Percentiles rank a stretch among this genome's conserved stretches.
phyloP scores from a whole-genome alignment of 2,113 vertebrate species.

The Nannospalax galili region DNA sequence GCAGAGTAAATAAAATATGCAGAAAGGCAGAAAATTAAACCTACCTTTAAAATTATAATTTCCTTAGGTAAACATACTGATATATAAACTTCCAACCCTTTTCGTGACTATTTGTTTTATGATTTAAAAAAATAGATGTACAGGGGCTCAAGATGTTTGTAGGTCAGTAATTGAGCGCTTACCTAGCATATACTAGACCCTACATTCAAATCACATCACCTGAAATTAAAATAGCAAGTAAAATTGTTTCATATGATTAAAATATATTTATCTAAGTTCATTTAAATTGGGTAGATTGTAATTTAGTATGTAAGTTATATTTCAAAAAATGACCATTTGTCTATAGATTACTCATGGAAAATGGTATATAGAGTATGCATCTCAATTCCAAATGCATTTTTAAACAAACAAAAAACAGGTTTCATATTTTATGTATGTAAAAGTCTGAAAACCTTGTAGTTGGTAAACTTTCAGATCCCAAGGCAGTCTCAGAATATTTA shows the following conservation, averaged over 20 bases:
- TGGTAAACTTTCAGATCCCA: neutral
- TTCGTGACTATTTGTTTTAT: slow-evolving; percentile 29
- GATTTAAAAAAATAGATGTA: neutral
- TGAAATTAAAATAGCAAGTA: neutral
- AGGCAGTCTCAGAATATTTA: neutral
- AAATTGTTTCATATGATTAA: neutral
- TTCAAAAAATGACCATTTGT: neutral
- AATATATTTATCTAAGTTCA: neutral
- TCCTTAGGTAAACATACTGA: neutral
- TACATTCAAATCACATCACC: neutral
- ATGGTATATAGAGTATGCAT: neutral
- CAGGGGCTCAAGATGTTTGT: neutral
- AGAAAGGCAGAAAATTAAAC: neutral
- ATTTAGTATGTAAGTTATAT: neutral
- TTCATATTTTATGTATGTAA: neutral
- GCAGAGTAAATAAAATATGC: neutral
- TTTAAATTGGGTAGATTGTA: neutral
- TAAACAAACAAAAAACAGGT: neutral
- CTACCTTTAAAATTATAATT: neutral
- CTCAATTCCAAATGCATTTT: neutral
- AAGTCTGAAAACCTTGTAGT: neutral
- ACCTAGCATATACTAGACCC: neutral
- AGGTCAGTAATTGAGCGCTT: neutral
- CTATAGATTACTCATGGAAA: neutral
- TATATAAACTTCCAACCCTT: neutral